These are phyloP conservation scores for Dolichallabes microphthalmus DNA, from an alignment of 2,113 vertebrate genomes.

Conservation along the genomic window DNA sequence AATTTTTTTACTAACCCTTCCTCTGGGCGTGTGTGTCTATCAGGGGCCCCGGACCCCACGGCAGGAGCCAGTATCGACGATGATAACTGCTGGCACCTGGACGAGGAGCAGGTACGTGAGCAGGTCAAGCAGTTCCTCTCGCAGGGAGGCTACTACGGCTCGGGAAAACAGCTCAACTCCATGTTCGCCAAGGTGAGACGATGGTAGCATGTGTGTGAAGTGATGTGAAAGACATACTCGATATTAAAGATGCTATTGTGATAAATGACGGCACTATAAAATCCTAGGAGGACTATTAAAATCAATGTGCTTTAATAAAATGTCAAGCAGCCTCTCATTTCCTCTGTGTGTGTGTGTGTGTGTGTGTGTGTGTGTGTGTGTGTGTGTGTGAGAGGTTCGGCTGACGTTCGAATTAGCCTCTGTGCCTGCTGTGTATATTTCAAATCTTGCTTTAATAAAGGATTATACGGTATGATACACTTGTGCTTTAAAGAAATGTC, in stretches of 20 bases:
- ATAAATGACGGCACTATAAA: conserved; percentile 47
- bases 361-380: neutral
- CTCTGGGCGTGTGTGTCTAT: conserved; percentile 5
- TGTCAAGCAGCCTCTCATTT: conserved; percentile 51
- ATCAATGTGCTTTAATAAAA: conserved; percentile 56
- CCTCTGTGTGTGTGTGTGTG: conserved; percentile 27
- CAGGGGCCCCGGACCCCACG: conserved; percentile 95
- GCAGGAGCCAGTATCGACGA: conserved; percentile 97
- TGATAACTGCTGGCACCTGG: conserved; percentile 99
- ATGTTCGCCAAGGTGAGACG: conserved; percentile 97
- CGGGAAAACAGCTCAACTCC: conserved; percentile 97
- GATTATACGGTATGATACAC: neutral
- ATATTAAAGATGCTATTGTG: conserved; percentile 44
- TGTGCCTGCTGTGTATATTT: neutral
- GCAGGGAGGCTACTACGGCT: conserved; percentile 96
- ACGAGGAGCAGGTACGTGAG: conserved; percentile 96
- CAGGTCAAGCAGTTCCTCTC: conserved; percentile 98
- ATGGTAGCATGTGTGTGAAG: neutral
- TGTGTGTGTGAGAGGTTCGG: neutral
- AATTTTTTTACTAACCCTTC: neutral
- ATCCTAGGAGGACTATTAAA: conserved; percentile 49
- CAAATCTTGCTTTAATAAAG: neutral
- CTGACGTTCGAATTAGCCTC: neutral
- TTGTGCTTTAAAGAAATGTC: neutral
- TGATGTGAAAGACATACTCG: conserved; percentile 16